These are phyloP conservation scores for Mystacides longicornis DNA, from an alignment of 2,888 invertebrate genomes.

Conservation along the genomic window DNA sequence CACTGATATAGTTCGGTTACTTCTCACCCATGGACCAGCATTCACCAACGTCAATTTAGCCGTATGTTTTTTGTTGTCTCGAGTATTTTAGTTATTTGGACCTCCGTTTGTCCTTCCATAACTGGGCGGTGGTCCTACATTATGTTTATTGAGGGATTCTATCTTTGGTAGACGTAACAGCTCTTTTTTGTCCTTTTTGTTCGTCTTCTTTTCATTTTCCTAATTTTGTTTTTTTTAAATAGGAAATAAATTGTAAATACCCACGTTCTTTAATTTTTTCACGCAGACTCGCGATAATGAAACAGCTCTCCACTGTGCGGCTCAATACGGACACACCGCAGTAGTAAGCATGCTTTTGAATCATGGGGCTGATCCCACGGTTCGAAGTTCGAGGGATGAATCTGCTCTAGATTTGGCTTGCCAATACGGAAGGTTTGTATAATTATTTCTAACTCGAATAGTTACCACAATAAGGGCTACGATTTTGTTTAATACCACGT, in stretches of 20 bases:
- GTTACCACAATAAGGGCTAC: not conserved
- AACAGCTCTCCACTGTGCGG: conserved; percentile 87
- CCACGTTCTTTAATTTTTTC: too few relatives aligned
- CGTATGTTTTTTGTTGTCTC: too few relatives aligned
- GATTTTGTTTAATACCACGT: not conserved
- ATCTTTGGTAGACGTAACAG: too few relatives aligned
- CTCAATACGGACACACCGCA: conserved; percentile 85
- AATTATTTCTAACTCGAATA: not conserved
- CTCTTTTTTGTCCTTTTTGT: too few relatives aligned
- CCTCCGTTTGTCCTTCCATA: not conserved
- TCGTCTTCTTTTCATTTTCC: too few relatives aligned
- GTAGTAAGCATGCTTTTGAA: conserved; percentile 77
- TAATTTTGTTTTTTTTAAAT: too few relatives aligned
- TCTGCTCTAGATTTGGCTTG: conserved; percentile 92
- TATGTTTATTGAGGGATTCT: too few relatives aligned
- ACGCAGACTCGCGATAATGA: conserved; percentile 82
- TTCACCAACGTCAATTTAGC: conserved; percentile 78
- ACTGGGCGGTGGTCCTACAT: too few relatives aligned
- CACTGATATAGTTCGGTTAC: conserved; percentile 76
- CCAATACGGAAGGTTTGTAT: conserved; percentile 72
- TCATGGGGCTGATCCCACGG: conserved; percentile 80
- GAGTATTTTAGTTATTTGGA: too few relatives aligned
- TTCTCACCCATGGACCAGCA: conserved; percentile 74
- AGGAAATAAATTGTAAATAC: too few relatives aligned
- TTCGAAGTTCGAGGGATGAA: conserved; percentile 80